Percentiles rank a stretch among this genome's conserved stretches.
Conservation (phyloP, 2,113 vertebrate genomes). For the Amphiprion percula region DNA sequence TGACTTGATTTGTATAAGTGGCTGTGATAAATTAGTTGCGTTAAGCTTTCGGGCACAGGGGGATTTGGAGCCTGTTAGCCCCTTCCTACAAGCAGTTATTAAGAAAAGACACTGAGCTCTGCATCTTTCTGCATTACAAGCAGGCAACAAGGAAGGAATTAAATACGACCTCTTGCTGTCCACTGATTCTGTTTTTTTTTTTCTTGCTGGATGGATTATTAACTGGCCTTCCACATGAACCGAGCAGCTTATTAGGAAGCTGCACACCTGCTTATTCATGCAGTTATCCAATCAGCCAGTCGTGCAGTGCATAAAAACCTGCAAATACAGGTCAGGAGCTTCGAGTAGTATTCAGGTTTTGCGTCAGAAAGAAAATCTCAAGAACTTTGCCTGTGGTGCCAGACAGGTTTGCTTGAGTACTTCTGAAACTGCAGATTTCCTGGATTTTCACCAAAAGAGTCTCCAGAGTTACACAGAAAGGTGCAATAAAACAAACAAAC, state of each 20-base stretch:
- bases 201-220: background rate
- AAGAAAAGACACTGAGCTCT: conserved; percentile 16
- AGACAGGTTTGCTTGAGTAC: too few species aligned
- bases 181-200: background rate
- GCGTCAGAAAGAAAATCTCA: too few species aligned
- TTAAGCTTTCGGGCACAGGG: conserved; percentile 28
- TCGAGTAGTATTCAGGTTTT: too few species aligned
- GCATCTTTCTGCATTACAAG: conserved; percentile 27
- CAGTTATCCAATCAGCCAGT: background rate
- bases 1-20: conserved; percentile 66
- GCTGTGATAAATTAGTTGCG: conserved; percentile 56
- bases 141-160: conserved; percentile 5
- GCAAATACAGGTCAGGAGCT: too few species aligned
- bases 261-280: background rate
- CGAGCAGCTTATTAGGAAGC: background rate
- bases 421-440: too few species aligned
- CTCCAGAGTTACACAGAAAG: too few species aligned
- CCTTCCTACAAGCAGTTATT: conserved; percentile 16
- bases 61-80: conserved; percentile 40
- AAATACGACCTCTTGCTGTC: background rate
- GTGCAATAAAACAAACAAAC: too few species aligned
- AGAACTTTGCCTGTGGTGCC: too few species aligned
- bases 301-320: background rate
- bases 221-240: background rate
- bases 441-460: too few species aligned